Conservation (phyloP, 2,797 vertebrate genomes). For the Apogon talboti region DNA sequence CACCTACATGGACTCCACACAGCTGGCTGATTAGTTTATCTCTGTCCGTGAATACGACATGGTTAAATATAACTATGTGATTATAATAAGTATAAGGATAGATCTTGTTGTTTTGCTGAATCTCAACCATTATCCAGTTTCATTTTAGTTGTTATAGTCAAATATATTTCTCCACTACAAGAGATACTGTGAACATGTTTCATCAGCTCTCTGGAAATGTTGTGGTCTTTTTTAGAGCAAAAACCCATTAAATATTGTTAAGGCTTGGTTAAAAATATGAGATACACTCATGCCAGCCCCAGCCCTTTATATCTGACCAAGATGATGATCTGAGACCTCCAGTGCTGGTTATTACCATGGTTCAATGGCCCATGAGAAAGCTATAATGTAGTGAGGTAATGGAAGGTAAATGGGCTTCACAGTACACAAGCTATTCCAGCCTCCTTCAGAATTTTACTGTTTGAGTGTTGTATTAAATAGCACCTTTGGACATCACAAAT, state of each 20-base stretch:
- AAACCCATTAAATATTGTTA: not conserved
- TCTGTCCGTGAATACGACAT: not conserved
- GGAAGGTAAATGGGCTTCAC: constrained; percentile 35
- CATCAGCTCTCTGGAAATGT: not conserved
- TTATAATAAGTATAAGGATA: not conserved
- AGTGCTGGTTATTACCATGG: constrained; percentile 52
- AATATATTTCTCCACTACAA: no score
- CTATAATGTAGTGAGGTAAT: constrained; percentile 53
- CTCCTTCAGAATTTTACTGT: constrained; percentile 18
- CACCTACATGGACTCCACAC: not conserved
- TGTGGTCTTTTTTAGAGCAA: not conserved
- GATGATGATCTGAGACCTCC: constrained; percentile 34
- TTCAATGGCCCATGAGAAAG: constrained; percentile 52
- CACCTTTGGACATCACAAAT: not conserved
- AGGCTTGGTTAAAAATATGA: constrained; percentile 6
- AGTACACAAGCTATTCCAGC: constrained; percentile 25
- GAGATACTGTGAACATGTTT: no score
- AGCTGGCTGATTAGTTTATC: constrained; percentile 2
- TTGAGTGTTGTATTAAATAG: constrained; percentile 21
- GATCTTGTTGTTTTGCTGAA: not conserved
- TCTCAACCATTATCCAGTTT: no score
- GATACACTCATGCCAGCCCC: constrained; percentile 7
- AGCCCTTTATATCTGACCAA: constrained; percentile 11
- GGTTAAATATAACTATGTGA: no score
- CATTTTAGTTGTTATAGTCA: no score